Conservation (phyloP, 1,140 invertebrate species). For the Drosophila prosaltans region DNA sequence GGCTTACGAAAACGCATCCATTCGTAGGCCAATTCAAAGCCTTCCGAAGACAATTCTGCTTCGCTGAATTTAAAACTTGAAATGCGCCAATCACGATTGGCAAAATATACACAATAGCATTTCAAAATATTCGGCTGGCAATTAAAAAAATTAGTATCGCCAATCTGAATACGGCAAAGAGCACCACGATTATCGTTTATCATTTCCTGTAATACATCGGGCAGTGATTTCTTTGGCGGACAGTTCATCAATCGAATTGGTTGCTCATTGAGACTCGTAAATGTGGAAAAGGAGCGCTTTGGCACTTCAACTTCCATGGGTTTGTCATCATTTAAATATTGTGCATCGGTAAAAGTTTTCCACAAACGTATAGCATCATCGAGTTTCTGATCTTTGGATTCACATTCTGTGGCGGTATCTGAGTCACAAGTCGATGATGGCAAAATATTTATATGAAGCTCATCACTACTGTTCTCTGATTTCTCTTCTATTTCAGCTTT, state of each 20-base stretch:
- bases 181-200: conserved; percentile 4
- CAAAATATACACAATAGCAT: conserved; percentile 27
- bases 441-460: too few relatives aligned
- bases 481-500: too few relatives aligned
- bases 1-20: conserved; percentile 30
- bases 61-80: background rate
- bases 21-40: conserved; percentile 25
- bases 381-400: background rate
- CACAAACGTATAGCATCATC: background rate
- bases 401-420: background rate
- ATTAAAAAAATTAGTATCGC: background rate
- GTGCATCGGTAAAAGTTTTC: background rate
- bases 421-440: too few relatives aligned
- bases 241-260: background rate
- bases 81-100: background rate
- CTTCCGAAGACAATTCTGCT: background rate
- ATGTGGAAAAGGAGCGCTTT: background rate
- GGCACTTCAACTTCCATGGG: background rate
- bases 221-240: background rate
- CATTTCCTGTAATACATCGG: background rate
- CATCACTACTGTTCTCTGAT: too few relatives aligned
- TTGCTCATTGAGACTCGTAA: too few relatives aligned
- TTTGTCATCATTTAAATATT: background rate
- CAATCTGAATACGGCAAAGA: background rate
- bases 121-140: conserved; percentile 14